A percentile compares a stretch with the other conserved stretches of the same genome.
Evolutionary conservation across 2,113 vertebrate genomes (phyloP).

Genomic region (Mastomys natalensis): DNA sequence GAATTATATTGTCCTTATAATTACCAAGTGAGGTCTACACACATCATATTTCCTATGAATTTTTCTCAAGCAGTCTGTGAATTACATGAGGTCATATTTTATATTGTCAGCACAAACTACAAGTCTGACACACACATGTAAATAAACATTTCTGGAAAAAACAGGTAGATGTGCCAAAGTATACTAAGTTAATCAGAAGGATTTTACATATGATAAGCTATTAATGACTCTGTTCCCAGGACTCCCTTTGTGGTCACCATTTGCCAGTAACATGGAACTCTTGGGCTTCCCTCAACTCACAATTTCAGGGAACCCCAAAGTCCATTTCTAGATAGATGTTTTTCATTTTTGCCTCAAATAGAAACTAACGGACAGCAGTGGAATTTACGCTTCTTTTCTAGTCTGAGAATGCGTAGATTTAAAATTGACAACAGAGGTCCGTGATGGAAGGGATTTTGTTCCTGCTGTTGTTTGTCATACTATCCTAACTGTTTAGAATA

Average conservation of each 20-base stretch:
- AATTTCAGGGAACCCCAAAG: not conserved
- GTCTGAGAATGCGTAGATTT: not conserved
- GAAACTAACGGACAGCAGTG: not conserved
- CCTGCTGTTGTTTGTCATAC: not conserved
- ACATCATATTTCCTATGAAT: not conserved
- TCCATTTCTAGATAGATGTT: too few species aligned
- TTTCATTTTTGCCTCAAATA: constrained; percentile 18
- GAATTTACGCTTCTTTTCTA: not conserved
- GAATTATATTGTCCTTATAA: not conserved
- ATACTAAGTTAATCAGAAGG: not conserved
- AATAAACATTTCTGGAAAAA: constrained; percentile 33
- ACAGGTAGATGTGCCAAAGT: not conserved
- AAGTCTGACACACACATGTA: not conserved
- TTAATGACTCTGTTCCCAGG: not conserved
- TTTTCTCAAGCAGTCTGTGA: not conserved
- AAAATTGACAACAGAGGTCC: not conserved
- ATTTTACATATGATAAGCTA: not conserved
- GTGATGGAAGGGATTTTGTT: not conserved
- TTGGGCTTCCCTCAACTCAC: not conserved
- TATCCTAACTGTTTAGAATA: not conserved
- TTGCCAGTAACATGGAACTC: not conserved
- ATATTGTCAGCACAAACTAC: not conserved
- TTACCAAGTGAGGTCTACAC: not conserved
- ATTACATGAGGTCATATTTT: not conserved
- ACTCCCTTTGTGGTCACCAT: not conserved